Evolutionary conservation across 2,888 invertebrate species (phyloP), one percentile per base, ranked within the genome.

Genomic region (Strigamia transsilvanica): DNA sequence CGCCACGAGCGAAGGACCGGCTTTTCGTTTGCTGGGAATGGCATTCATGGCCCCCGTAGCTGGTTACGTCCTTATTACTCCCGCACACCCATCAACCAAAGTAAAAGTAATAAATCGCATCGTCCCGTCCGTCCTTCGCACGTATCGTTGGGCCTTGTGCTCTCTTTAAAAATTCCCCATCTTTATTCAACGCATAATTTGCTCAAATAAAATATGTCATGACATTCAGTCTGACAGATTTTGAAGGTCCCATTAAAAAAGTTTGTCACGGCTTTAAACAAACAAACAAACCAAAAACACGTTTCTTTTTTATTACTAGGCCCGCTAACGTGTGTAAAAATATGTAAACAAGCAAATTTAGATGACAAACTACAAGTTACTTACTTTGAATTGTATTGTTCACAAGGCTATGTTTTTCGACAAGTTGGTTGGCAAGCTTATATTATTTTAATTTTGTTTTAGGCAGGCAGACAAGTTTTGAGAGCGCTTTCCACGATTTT

Each of bases 21-120:
- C 81, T 6, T 56, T 66, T 56, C 61, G 66, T 34, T 32, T 81
- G 23, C 81, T 81, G 15, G 81, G 81, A 21, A 56, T 81, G 61
- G 81, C 34, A 66, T 81, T 81, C 66, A 81, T 81, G 81, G 81
- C 81, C 1, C 81, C 81, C 6, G 81, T 81, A 2, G 81, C 81
- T n/a, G 81, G 81, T 15, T 81, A 66, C 18, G 81, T 81, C n/a
- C 81, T 81, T 15, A 66, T 81, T 13, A 66, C 61, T 27, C 81
- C 81, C 12, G 81, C 23, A 46, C 46, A 80, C 12, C 46, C 80
- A 21, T n/a, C 42, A 3, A 27, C 80, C 23, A 80, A 80, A 51
- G 80, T 80, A 51, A 80, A 51, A 80, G 38, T 15, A 13, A 79
- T 38, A 79, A 46, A 46, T 46, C 15, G 1, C 32, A n/a, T 15